Base-by-base conservation (phyloP, 2,113 vertebrate genomes). In the Puntigrus tetrazona region DNA sequence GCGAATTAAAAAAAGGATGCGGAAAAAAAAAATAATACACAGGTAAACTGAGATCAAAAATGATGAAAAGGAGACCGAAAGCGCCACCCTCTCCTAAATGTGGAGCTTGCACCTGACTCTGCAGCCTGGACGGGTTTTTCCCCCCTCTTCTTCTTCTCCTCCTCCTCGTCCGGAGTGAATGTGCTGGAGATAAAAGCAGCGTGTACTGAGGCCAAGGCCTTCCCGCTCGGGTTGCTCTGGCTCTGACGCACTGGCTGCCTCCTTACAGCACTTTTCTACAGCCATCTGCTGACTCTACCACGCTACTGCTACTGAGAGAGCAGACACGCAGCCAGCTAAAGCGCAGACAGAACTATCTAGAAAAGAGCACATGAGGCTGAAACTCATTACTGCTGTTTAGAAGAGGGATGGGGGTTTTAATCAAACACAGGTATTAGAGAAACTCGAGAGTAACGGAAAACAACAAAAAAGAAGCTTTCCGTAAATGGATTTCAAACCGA, bases 101-200 rank as follows among this genome's bases (percentile, higher is more conserved):
- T 27, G 61, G 36, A 72, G 50, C 63, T 78, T 59, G 83, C 72
- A 77, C 83, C 78, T 85, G 72, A 87, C 29, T 84, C 31, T 47
- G 27, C 76, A 41, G 76, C 34, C n/a, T 81, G 83, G 73, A 55
- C 5, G 47, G 25, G 29, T 14, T 36, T 59, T 3, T 14, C 10
- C 20, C 27, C 81, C n/a, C 72, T 41, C 34, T 52, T 11, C 22
- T 34, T 43, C 41, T 52, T 50, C 69, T 73, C 16, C 50, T 65
- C 69, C 6, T 82, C 78, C 78, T 61, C 47, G 50, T 77, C 76
- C 20, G 67, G 31, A 78, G 73, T 94, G 94, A 95, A 95, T 91
- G 94, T 89, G 94, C 93, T 95, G 92, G 93, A 95, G 94, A 95
- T 95, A 94, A 95, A 95, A 95, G 94, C 94, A 85, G 94, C 91